phyloP scores from a whole-genome alignment of 1,140 invertebrate species.

The Conus ventricosus region DNA sequence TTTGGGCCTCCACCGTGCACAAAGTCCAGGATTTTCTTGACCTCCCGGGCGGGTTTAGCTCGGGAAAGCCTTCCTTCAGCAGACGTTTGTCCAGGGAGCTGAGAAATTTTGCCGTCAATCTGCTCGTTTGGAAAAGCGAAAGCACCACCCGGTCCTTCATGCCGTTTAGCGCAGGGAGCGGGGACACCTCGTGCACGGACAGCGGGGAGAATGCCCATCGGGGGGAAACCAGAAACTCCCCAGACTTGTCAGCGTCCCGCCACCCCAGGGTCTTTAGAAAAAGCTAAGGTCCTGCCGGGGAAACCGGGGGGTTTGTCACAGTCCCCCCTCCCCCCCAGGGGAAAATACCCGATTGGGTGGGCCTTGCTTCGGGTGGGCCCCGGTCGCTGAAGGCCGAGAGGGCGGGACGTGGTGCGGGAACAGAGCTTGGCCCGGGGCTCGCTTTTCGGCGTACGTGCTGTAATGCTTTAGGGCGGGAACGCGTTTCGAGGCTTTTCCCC shows the following conservation, averaged over 20 bases:
- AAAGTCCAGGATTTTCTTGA: conserved; percentile 70
- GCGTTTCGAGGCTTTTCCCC: neutral
- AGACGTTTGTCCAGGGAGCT: conserved; percentile 66
- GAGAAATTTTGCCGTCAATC: conserved; percentile 68
- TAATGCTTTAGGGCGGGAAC: neutral
- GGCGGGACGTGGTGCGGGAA: neutral
- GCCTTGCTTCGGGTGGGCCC: conserved; percentile 51
- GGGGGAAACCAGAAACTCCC: conserved; percentile 63
- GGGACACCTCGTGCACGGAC: conserved; percentile 65
- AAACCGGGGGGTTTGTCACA: conserved; percentile 52
- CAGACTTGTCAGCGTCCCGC: conserved; percentile 35
- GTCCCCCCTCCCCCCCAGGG: too few species aligned
- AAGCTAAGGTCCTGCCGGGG: conserved; percentile 66
- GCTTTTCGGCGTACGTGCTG: neutral
- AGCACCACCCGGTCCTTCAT: conserved; percentile 70
- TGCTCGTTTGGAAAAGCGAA: conserved; percentile 68
- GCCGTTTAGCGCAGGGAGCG: conserved; percentile 68
- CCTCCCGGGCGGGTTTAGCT: conserved; percentile 68
- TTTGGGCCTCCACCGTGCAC: conserved; percentile 69
- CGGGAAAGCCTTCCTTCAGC: conserved; percentile 69
- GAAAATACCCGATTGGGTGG: too few species aligned
- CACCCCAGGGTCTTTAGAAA: neutral
- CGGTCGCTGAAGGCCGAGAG: conserved; percentile 47
- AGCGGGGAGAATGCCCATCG: conserved; percentile 60
- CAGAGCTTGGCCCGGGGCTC: neutral